phyloP scores from a whole-genome alignment of 2,113 vertebrate species.

The Cariama cristata region DNA sequence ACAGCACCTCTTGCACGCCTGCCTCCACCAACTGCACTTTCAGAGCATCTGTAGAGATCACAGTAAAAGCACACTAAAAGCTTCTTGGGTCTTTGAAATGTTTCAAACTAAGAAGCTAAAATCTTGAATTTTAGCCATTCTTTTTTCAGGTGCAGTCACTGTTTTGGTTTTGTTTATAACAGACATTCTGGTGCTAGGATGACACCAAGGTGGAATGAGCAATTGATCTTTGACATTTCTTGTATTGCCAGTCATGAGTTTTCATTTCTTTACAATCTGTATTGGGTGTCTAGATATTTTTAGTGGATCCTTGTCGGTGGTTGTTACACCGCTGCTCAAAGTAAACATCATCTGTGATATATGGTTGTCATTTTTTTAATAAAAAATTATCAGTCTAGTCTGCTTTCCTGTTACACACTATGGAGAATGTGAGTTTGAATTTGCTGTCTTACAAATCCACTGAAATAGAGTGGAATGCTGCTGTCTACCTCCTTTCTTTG shows the following conservation, averaged over 20 bases:
- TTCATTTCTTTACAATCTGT: not conserved
- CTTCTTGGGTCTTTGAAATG: not conserved
- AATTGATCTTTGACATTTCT: not conserved
- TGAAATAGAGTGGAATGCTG: not conserved
- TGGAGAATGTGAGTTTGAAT: not conserved
- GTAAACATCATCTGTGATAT: not conserved
- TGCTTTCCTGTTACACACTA: not conserved
- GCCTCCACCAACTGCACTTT: conserved; percentile 88
- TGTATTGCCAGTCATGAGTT: not conserved
- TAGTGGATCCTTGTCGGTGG: not conserved
- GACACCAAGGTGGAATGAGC: not conserved
- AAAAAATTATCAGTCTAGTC: rapidly evolving
- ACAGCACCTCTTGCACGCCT: conserved; percentile 83
- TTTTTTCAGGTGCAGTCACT: not conserved
- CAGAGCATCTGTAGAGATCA: conserved; percentile 76
- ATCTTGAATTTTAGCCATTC: not conserved
- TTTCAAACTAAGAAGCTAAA: not conserved
- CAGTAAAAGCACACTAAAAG: not conserved
- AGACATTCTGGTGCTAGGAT: not conserved
- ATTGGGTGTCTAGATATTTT: not conserved
- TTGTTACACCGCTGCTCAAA: not conserved
- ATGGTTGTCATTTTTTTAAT: not conserved
- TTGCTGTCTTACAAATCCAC: not conserved
- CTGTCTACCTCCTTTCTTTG: not conserved
- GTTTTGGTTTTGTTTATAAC: not conserved